Conservation (phyloP, 2,888 invertebrate genomes). For the Cerastis leucographa region DNA sequence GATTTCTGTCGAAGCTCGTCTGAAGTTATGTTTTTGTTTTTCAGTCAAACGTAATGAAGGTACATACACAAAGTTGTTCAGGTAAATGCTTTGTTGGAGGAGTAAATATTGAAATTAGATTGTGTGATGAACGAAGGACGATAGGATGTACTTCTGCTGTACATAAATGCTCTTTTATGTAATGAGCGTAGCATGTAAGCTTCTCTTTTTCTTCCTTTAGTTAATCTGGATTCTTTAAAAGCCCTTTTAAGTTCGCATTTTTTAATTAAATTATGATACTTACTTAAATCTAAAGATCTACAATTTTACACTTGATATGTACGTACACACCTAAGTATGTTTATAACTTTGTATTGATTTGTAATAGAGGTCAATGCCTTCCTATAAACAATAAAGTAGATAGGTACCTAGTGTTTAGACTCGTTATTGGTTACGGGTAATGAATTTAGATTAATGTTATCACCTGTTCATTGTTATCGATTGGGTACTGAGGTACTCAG, state of each 20-base stretch:
- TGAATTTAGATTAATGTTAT: conserved; percentile 13
- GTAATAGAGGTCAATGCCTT: conserved; percentile 18
- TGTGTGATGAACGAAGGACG: conserved; percentile 9
- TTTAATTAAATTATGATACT: too few relatives aligned
- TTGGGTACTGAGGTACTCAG: not conserved
- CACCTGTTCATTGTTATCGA: not conserved
- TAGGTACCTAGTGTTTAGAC: not conserved
- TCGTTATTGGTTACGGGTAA: conserved; percentile 4
- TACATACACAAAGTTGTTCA: conserved; percentile 19
- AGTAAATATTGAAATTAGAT: conserved; percentile 27
- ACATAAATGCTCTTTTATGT: not conserved
- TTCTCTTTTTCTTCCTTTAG: not conserved
- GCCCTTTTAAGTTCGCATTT: not conserved
- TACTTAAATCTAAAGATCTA: not conserved
- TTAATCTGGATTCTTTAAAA: not conserved
- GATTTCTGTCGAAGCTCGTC: conserved; percentile 53
- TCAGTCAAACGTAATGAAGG: conserved; percentile 7
- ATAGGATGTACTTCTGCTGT: not conserved
- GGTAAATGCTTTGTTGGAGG: conserved; percentile 8
- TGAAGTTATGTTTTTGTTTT: conserved; percentile 19
- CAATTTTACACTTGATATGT: not conserved
- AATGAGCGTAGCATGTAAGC: not conserved
- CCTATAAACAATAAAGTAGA: not conserved
- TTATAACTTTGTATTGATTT: not conserved
- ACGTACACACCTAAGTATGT: not conserved